A percentile compares a stretch with the other conserved stretches of the same genome.
Evolutionary conservation across 2,113 vertebrate genomes (phyloP).

Genomic region (Lathamus discolor): DNA sequence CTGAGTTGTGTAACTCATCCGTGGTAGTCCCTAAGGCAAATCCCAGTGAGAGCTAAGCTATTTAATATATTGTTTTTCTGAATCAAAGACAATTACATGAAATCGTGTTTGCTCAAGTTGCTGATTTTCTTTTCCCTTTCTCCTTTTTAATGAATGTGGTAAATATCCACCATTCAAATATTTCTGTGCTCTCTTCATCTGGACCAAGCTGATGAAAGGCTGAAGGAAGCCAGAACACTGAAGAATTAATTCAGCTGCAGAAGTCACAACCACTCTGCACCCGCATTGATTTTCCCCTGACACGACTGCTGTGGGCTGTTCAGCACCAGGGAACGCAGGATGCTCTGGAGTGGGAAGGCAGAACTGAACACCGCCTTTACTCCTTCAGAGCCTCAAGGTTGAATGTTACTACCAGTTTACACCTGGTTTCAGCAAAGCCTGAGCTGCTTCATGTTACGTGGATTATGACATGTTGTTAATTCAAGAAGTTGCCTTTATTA

Average conservation of each 20-base stretch:
- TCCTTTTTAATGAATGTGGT: background rate
- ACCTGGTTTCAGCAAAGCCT: background rate
- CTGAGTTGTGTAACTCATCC: conserved; percentile 20
- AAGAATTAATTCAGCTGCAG: background rate
- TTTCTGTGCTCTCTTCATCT: background rate
- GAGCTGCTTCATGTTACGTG: rapidly evolving
- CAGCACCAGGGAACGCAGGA: rapidly evolving
- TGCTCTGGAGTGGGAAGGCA: background rate
- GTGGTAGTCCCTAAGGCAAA: background rate
- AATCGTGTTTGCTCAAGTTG: background rate
- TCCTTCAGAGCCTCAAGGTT: background rate
- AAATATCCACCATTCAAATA: background rate
- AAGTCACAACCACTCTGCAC: background rate
- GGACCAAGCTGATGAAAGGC: background rate
- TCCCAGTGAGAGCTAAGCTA: background rate
- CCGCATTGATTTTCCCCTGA: background rate
- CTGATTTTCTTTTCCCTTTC: background rate
- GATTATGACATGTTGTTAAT: background rate
- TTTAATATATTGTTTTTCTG: background rate
- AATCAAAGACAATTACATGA: background rate
- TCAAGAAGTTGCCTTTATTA: background rate
- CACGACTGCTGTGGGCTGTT: background rate
- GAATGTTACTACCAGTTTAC: background rate
- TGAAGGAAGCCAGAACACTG: background rate
- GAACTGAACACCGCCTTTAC: background rate